These are phyloP conservation scores for Bactericera cockerelli DNA, from an alignment of 1,140 invertebrate genomes.

Conservation along the genomic window DNA sequence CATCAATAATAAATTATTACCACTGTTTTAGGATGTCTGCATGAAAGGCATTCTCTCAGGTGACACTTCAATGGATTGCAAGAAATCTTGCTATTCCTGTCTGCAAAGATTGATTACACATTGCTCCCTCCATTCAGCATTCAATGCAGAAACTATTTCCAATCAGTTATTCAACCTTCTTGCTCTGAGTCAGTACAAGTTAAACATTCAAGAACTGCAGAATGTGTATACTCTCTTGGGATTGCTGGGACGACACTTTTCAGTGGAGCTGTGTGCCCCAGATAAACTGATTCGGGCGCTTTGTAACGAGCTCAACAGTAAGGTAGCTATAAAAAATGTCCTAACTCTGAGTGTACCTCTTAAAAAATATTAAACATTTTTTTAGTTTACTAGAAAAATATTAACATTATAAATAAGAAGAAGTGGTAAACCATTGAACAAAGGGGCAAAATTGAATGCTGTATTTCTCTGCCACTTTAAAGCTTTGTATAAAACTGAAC, in stretches of 20 bases:
- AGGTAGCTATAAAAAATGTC: too few relatives aligned
- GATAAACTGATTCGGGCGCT: background rate
- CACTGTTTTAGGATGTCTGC: background rate
- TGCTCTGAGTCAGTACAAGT: background rate
- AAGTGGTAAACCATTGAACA: too few relatives aligned
- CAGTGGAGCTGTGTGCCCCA: background rate
- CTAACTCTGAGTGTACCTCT: too few relatives aligned
- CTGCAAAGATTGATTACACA: background rate
- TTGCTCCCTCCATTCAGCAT: background rate
- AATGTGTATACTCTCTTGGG: background rate
- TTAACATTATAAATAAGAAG: too few relatives aligned
- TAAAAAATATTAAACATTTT: too few relatives aligned
- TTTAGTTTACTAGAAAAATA: too few relatives aligned
- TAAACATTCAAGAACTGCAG: background rate
- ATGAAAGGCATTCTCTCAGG: conserved; percentile 1
- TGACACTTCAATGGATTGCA: background rate
- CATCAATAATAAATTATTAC: too few relatives aligned
- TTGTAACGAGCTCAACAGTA: conserved; percentile 6
- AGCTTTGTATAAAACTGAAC: too few relatives aligned
- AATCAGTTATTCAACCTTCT: background rate
- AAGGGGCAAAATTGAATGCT: too few relatives aligned
- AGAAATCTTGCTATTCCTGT: background rate
- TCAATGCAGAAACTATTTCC: background rate
- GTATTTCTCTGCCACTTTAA: too few relatives aligned
- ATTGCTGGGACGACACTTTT: background rate